These are phyloP conservation scores for Drosophila niveifrons DNA, from an alignment of 2,888 invertebrate species.

Conservation along the genomic window DNA sequence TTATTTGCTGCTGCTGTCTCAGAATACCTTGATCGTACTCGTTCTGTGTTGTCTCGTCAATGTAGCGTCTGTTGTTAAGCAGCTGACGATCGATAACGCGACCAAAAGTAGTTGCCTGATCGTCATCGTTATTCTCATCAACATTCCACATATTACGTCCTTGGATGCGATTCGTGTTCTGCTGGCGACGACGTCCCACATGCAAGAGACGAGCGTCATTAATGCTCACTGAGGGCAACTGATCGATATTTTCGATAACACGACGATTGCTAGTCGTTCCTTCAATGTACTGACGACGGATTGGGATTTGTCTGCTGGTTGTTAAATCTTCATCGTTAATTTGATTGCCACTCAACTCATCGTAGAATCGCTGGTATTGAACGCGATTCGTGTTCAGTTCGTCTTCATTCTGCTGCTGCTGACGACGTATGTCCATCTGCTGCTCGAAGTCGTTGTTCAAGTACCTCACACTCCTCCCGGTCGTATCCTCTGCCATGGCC, in stretches of 20 bases:
- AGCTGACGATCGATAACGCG: neutral
- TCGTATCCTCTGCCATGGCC: conserved; percentile 45
- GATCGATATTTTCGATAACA: neutral
- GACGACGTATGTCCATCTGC: conserved; percentile 37
- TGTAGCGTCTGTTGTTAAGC: neutral
- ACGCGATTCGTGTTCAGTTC: conserved; percentile 15
- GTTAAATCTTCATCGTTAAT: conserved; percentile 9
- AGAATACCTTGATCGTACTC: neutral
- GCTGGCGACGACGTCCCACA: conserved; percentile 27
- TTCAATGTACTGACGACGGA: conserved; percentile 39
- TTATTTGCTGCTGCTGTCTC: neutral
- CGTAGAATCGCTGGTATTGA: conserved; percentile 30
- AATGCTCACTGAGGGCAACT: conserved; percentile 48
- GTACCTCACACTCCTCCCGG: neutral
- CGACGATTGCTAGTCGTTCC: neutral
- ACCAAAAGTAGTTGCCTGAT: neutral
- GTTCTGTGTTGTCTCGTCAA: too few relatives aligned
- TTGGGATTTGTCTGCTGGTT: neutral
- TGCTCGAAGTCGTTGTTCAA: neutral
- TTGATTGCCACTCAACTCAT: conserved; percentile 17
- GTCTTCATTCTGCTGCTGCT: conserved; percentile 17
- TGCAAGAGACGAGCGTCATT: conserved; percentile 56
- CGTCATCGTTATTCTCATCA: neutral
- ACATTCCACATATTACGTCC: neutral
- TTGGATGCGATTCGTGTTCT: conserved; percentile 10